Evolutionary conservation across 2,888 invertebrate species (phyloP), one percentile per base, ranked within the genome.

Genomic region (Macrostomum cliftonense): DNA sequence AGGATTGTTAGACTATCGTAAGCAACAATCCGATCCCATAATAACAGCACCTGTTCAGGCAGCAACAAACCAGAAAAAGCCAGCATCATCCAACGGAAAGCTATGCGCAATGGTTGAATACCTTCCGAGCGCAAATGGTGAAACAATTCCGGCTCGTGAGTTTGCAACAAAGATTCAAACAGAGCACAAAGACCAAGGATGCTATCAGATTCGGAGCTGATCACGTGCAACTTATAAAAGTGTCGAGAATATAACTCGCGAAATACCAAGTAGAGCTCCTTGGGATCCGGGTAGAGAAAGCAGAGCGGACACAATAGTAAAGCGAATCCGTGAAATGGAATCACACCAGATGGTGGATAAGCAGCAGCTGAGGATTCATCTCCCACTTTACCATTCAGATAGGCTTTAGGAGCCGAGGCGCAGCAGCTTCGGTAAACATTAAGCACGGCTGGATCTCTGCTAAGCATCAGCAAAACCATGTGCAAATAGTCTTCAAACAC

Each of bases 41-140:
- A 74, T 40, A 83, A 78, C 2, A 93, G 73, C 1, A 93, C 76
- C 68, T 93, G 89, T 62, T 88, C 87, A 0, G 87, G 87, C 0
- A 86, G 82, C 44, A 93, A 73, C 63, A 87, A 87, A 0, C 93
- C 93, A 60, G 89, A 88, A 68, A 91, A 93, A 1, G 85, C 91
- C 55, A 89, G 75, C 80, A 93, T 89, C 43, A 93, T 70, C 91
- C 93, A 93, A 70, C 91, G 89, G 67, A 91, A 88, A 1, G 87
- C 86, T 21, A 91, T 79, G 60, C 82, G 77, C 47, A 91, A 89
- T 88, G 91, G 89, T 66, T 87, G 83, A 57, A 89, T 81, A 57
- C 82, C 81, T 51, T 83, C 78, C 60, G 81, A 81, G 54, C 82
- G 78, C 60, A 91, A 84, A 70, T 93, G 89, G 58, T 81, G 80